Base-by-base conservation (phyloP, 2,113 vertebrate species). In the Dipodomys spectabilis region DNA sequence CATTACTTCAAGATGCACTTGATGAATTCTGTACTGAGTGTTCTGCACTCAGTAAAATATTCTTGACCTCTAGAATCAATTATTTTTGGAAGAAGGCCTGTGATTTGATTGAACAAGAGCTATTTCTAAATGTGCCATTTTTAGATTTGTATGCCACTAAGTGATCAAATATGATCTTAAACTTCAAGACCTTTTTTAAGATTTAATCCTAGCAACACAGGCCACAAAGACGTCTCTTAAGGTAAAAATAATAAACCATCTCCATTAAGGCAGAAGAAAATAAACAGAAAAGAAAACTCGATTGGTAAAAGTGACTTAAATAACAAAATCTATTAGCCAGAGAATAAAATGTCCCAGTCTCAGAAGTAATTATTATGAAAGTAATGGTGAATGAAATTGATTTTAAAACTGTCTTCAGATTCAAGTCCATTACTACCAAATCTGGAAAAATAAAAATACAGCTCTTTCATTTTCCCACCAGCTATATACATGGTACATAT, bases 291-390 rank as follows among this genome's bases (percentile, higher is more conserved):
- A 90, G 39, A 89, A 89, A 88, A 45, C 5, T 67, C 91, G 20
- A 83, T 91, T 82, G 22, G 22, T 74, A 88, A 74, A 18, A 92
- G 69, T 78, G 72, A 82, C 39, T 94, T 78, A 89, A 93, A 77
- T 80, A 84, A 73, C 19, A 93, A 94, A 95, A 90, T 9, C 53
- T 62, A 82, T 95, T 94, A 92, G 64, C 30, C 77, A 72, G 69
- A 88, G 20, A 71, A 6, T 65, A 89, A 65, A 94, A 93, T 35
- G 44, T 39, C 23, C 45, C 60, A 88, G 71, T 92, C 73, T 96
- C 87, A 92, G 83, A 94, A 91, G 65, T 89, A 96, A 96, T 95
- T 94, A 93, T 90, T 68, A 28, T 92, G 87, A 95, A 96, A 95
- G 72, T 93, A 95, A 92, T 89, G 44, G 49, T 94, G 81, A 96